Conservation (phyloP, 37 sponge, comb jelly and placozoan species). For the Beroe forskalii region DNA sequence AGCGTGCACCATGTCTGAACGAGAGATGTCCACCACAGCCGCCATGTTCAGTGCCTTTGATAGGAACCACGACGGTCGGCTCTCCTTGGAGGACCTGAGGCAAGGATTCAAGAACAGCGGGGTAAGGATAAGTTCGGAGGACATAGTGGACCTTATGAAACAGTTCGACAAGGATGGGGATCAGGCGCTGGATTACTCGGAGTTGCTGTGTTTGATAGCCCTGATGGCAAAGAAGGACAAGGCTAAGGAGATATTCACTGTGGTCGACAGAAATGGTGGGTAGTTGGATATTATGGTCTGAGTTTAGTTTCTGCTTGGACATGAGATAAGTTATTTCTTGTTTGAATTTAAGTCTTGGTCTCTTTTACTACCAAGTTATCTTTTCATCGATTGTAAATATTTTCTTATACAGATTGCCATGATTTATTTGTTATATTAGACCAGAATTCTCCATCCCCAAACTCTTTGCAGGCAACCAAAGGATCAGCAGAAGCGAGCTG, state of each 20-base stretch:
- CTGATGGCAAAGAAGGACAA: background rate
- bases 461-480: background rate
- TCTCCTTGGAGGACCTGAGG: conserved; percentile 16
- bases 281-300: no score
- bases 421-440: no score
- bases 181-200: background rate
- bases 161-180: conserved; percentile 37
- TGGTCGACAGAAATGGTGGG: conserved; percentile 1
- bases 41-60: conserved; percentile 11
- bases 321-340: background rate
- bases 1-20: background rate
- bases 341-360: no score
- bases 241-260: conserved; percentile 1
- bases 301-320: background rate
- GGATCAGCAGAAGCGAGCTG: background rate
- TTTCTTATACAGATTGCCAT: no score
- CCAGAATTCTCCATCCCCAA: no score
- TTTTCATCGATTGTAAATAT: no score
- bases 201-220: background rate
- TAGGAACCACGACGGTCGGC: background rate
- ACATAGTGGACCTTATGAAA: background rate
- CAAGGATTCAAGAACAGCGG: conserved; percentile 1
- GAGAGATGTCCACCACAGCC: background rate
- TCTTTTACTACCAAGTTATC: no score
- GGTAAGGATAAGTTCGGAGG: background rate